Base-by-base conservation (phyloP, 2,113 vertebrate species). In the Phalacrocorax pelagicus region DNA sequence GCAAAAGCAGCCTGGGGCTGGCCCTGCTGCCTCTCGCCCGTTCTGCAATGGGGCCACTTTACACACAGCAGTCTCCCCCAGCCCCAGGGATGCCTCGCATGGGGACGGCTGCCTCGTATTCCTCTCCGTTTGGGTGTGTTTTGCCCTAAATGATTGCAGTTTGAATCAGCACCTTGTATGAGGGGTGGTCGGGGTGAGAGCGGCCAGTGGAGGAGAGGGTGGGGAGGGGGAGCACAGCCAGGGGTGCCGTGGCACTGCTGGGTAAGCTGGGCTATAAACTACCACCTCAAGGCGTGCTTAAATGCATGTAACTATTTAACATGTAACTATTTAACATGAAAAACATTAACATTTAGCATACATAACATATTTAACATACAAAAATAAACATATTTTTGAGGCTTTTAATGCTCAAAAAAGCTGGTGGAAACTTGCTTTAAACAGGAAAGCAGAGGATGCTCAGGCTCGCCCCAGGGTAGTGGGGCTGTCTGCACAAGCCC, bases 141-240 rank as follows among this genome's bases (percentile, higher is more conserved):
- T 67, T 79, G 21, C 54, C 51, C 70, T 62, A 74, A 92, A 78
- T 32, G 1, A 59, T 1, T 52, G 52, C 4, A 3, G 29, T 72
- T 95, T 22, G 24, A 80, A 79, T 32, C 36, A 42, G n/a, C 0
- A 0, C 4, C 1, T 67, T 63, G 49, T 42, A 17, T 4, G 13
- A 87, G 10, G 15, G 15, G 22, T 30, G 54, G 12, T 20, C 24
- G 7, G 34, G 7, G 9, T 4, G 19, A 78, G n/a, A 77, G 42
- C 1, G 2, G 51, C 21, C 4, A 0, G 7, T n/a, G 40, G 24
- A 30, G 30, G 42, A 30, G 6, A 2, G 5, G 2, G 2, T 20
- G 17, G 15, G 27, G 21, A 6, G 7, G 29, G 8, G 21, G 18
- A 65, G 7, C 1, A 0, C 18, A 66, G 51, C 6, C 49, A 49